Base-by-base conservation (phyloP, 2,113 vertebrate genomes). In the Sclerurus mexicanus region DNA sequence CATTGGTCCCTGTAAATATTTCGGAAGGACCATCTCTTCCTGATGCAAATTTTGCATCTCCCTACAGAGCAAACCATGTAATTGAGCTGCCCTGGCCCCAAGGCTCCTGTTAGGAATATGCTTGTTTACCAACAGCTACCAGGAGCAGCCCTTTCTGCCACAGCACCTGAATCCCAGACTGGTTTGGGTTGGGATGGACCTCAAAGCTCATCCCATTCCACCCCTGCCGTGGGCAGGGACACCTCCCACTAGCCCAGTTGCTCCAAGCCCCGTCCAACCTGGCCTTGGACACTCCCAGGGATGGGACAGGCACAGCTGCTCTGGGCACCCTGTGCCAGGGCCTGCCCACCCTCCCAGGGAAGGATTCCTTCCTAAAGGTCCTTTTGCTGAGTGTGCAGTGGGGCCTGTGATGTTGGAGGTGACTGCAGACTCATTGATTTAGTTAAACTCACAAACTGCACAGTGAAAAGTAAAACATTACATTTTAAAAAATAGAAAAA, bases 191-290 rank as follows among this genome's bases (percentile, higher is more conserved):
- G 35, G 14, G 42, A 55, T 14, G 30, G 21, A 20, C 40, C 35
- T 69, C 7, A 2, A 35, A 28, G 12, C 7, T 3, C n/a, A 33
- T 13, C 47, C 8, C 1, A 4, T 56, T 0, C 47, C 62, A 47
- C 10, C 44, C 37, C 23, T 30, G 33, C 53, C 63, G 31, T 22
- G n/a, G 8, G 20, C 40, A 49, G 55, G 25, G 47, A 28, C 79
- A 55, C 2, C 17, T 83, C 0, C 49, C 56, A 28, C 27, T 4
- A 0, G 13, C 49, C 80, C 80, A 44, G 40, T 0, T 15, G 12
- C n/a, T 76, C 49, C 47, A 1, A 60, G 13, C 7, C 33, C 24
- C 0, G 0, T 25, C 78, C 78, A 62, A 0, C 25, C 63, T 77
- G 64, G 35, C 35, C 25, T 42, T 27, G 87, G 55, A 0, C 55